Evolutionary conservation across 1,140 invertebrate genomes (phyloP).

Genomic region (Aphaenogaster ashmeadi): DNA sequence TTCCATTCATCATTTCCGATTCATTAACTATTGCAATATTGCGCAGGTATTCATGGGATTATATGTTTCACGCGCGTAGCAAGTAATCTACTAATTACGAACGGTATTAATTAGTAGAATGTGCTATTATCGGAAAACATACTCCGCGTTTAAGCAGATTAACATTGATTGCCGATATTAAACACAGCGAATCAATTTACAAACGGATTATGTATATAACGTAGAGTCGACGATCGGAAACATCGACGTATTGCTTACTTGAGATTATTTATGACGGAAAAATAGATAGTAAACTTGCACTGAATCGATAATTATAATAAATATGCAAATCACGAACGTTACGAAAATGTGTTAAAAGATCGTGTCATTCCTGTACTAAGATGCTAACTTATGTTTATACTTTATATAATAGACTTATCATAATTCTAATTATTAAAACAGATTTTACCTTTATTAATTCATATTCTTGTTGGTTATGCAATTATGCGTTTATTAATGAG

Average conservation of each 20-base stretch:
- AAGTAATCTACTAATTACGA: constrained; percentile 62
- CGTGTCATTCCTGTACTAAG: constrained; percentile 3
- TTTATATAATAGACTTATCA: constrained; percentile 10
- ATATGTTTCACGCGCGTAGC: constrained; percentile 29
- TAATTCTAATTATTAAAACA: constrained; percentile 40
- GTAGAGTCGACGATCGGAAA: constrained; percentile 33
- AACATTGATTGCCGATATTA: constrained; percentile 61
- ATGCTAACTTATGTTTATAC: constrained; percentile 6
- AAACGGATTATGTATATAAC: constrained; percentile 54
- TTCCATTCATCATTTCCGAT: constrained; percentile 31
- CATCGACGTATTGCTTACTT: constrained; percentile 4
- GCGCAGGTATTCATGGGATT: constrained; percentile 40
- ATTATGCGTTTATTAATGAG: background rate
- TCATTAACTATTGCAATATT: constrained; percentile 50
- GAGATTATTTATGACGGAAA: constrained; percentile 45
- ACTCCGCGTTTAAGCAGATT: constrained; percentile 57
- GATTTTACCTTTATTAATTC: constrained; percentile 23
- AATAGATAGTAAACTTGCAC: constrained; percentile 17
- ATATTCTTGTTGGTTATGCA: background rate
- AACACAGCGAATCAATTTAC: constrained; percentile 59
- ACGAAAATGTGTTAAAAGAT: background rate
- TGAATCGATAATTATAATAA: constrained; percentile 18
- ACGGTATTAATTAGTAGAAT: constrained; percentile 63
- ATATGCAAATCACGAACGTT: background rate
- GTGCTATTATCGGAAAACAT: constrained; percentile 59